Evolutionary conservation across 2,888 invertebrate species (phyloP).

Genomic region (Diaperis boleti): DNA sequence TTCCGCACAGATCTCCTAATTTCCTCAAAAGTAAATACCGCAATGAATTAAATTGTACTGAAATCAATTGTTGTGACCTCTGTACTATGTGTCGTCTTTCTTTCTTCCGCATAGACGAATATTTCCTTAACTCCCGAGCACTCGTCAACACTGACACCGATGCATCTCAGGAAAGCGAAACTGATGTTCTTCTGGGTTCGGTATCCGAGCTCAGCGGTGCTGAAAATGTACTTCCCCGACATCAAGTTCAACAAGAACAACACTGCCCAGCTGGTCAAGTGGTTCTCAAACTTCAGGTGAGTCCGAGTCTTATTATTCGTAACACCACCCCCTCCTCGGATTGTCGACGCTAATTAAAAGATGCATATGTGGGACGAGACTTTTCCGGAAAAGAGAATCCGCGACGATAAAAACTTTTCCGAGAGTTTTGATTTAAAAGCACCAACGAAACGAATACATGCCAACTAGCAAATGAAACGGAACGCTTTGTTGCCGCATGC

Average conservation of each 20-base stretch:
- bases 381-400: slow-evolving; percentile 15
- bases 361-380: slow-evolving; percentile 21
- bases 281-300: slow-evolving; percentile 99
- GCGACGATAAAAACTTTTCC: slow-evolving; percentile 56
- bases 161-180: slow-evolving; percentile 99
- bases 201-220: slow-evolving; percentile 98
- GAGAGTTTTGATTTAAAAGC: slow-evolving; percentile 62
- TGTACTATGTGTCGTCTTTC: slow-evolving; percentile 18
- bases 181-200: slow-evolving; percentile 99
- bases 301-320: slow-evolving; percentile 66
- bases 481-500: slow-evolving; percentile 56
- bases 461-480: slow-evolving; percentile 61
- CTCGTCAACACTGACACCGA: slow-evolving; percentile 97
- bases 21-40: slow-evolving; percentile 45
- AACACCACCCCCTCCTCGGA: too few relatives aligned
- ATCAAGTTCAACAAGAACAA: slow-evolving; percentile 99
- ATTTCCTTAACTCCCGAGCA: slow-evolving; percentile 88
- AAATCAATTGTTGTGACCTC: slow-evolving; percentile 13
- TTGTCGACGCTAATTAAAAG: slow-evolving; percentile 9
- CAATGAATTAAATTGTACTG: slow-evolving; percentile 33
- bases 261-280: slow-evolving; percentile 99
- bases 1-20: slow-evolving; percentile 34
- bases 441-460: slow-evolving; percentile 54
- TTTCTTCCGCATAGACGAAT: slow-evolving; percentile 58
- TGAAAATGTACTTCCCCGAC: slow-evolving; percentile 99